phyloP scores from a whole-genome alignment of 2,113 vertebrate species.

The Oncorhynchus tshawytscha region DNA sequence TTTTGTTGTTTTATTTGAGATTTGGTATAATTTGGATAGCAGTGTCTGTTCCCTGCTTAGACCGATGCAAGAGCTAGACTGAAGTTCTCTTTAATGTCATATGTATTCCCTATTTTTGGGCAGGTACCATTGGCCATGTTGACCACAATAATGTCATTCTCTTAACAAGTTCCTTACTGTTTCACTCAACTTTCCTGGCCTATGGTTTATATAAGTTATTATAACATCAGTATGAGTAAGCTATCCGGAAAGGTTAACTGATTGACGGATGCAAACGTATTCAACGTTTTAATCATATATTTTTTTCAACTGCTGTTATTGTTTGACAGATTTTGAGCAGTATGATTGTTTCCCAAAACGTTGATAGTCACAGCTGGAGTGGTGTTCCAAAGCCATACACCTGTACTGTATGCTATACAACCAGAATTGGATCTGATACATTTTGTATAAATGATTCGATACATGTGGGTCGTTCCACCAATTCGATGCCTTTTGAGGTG shows the following conservation, averaged over 20 bases:
- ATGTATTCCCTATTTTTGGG: background rate
- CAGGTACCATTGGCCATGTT: background rate
- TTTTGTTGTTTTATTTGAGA: conserved; percentile 1
- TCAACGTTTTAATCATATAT: background rate
- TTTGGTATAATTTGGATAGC: background rate
- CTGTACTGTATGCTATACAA: background rate
- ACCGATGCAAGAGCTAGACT: background rate
- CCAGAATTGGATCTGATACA: background rate
- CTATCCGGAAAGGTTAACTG: background rate
- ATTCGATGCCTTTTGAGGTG: too few relatives aligned
- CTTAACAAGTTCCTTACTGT: background rate
- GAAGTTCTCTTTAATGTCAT: background rate
- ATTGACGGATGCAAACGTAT: background rate
- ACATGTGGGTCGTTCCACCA: too few relatives aligned
- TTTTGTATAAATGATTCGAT: too few relatives aligned
- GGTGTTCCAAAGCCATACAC: background rate
- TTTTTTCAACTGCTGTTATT: background rate
- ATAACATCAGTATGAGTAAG: background rate
- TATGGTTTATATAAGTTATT: background rate
- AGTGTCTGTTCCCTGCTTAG: background rate
- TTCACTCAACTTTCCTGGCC: background rate
- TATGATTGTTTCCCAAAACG: background rate
- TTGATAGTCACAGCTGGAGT: background rate
- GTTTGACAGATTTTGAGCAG: background rate
- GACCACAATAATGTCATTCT: background rate